Base-by-base conservation (phyloP, 2,888 invertebrate species). In the Carpatolechia fugitivella region DNA sequence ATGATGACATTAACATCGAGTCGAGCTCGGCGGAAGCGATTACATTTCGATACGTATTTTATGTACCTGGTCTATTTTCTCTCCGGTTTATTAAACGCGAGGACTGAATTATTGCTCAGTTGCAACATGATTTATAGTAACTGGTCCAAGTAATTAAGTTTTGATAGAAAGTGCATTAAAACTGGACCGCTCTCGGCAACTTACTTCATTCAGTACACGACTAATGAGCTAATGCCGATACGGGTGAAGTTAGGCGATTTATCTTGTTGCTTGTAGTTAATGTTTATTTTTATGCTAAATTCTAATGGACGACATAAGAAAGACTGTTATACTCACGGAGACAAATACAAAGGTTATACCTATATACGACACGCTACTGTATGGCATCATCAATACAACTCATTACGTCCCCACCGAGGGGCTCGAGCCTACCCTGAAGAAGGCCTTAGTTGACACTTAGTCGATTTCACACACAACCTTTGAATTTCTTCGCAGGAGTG, bases 111-210 rank as follows among this genome's bases (percentile, higher is more conserved):
- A 66, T 67, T 56, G 63, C 64, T 64, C 65, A 65, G 66, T 72
- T 66, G 66, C 60, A 41, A 54, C 52, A 63, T 67, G 68, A 70
- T 73, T 70, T 70, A 73, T 68, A 56, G 58, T 59, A 64, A 65
- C 64, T 58, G 56, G 60, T 63, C 56, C 56, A 59, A 66, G 60
- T 70, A 68, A 74, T 71, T 71, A 73, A 63, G 62, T 60, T 60
- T 56, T 31, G 56, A 61, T 64, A 61, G 64, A 64, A 57, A 61
- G 56, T 60, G 59, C 55, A 58, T 59, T 56, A 60, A 63, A 68
- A 65, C 60, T 55, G 64, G 63, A 60, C 56, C 61, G 52, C 55
- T 60, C 53, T 11, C 20, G 29, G 13, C 7, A 20, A 13, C 29
- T 24, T 6, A 6, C n/a, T n/a, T n/a, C 3, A 24, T 24, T 24